Percentiles rank a stretch among this genome's conserved stretches.
phyloP scores from a whole-genome alignment of 2,888 invertebrate genomes.

The Poecilus cupreus region DNA sequence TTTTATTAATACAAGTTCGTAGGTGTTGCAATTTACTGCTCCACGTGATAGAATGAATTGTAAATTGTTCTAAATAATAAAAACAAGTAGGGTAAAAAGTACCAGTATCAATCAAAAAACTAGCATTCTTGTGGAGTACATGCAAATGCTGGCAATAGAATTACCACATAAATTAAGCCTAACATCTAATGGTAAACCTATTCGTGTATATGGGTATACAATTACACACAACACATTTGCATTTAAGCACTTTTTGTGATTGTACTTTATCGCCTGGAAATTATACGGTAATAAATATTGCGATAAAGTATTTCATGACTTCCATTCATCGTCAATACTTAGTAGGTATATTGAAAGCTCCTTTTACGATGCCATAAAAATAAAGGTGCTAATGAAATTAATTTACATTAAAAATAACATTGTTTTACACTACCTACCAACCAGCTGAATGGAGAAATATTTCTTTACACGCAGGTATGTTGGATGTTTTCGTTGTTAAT shows the following conservation, averaged over 20 bases:
- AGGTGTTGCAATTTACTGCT: not conserved
- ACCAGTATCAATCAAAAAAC: no score
- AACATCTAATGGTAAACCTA: conserved; percentile 29
- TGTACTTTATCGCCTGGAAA: conserved; percentile 33
- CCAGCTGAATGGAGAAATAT: not conserved
- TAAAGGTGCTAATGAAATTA: conserved; percentile 44
- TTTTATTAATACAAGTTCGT: not conserved
- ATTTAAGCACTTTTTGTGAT: conserved; percentile 44
- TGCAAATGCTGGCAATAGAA: conserved; percentile 4
- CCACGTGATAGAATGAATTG: not conserved
- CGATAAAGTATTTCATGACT: conserved; percentile 44
- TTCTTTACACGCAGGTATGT: not conserved
- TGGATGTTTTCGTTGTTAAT: not conserved
- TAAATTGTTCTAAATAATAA: conserved; percentile 7
- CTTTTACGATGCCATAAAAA: conserved; percentile 36
- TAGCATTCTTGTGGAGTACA: not conserved
- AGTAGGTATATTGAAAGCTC: conserved; percentile 34
- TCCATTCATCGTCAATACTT: conserved; percentile 44
- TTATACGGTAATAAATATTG: conserved; percentile 43
- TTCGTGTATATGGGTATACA: conserved; percentile 26
- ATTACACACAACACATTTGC: conserved; percentile 33
- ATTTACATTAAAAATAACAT: conserved; percentile 43
- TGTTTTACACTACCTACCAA: conserved; percentile 18
- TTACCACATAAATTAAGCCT: conserved; percentile 40
- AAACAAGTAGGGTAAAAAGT: not conserved